Conservation (phyloP, 2,113 vertebrate species). For the Dendropsophus ebraccatus region DNA sequence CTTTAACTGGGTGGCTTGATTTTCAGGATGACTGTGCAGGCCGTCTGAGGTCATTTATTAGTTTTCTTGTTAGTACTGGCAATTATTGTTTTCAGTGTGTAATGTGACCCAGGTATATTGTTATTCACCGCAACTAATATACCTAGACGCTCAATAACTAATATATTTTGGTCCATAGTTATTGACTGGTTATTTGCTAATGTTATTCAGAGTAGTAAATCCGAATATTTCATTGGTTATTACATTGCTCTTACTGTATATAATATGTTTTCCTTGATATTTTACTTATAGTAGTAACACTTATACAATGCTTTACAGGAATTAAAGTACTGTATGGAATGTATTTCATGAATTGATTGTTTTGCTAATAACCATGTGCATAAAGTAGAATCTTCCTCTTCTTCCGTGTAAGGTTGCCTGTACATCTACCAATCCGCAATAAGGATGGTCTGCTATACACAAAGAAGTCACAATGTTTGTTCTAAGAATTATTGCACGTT, state of each 20-base stretch:
- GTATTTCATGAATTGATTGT: not conserved
- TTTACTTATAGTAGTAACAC: not conserved
- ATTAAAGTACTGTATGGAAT: not conserved
- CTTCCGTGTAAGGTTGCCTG: not conserved
- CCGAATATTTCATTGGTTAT: not conserved
- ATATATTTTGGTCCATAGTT: not conserved
- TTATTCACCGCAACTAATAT: no score
- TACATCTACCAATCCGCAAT: not conserved
- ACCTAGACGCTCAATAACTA: not conserved
- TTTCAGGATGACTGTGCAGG: not conserved
- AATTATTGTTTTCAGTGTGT: not conserved
- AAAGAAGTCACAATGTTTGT: conserved; percentile 50
- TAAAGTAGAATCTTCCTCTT: not conserved
- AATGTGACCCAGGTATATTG: rapidly evolving
- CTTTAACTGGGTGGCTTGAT: not conserved
- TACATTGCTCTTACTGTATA: no score
- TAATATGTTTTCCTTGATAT: no score
- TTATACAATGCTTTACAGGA: not conserved
- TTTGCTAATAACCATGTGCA: not conserved
- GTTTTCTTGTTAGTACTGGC: not conserved
- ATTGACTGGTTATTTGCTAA: no score
- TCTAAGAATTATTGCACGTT: conserved; percentile 77
- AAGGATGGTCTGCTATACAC: not conserved
- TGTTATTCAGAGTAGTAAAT: not conserved
- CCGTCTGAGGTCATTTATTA: not conserved